Conservation (phyloP, 2,797 vertebrate genomes). For the Pelobates cultripes region DNA sequence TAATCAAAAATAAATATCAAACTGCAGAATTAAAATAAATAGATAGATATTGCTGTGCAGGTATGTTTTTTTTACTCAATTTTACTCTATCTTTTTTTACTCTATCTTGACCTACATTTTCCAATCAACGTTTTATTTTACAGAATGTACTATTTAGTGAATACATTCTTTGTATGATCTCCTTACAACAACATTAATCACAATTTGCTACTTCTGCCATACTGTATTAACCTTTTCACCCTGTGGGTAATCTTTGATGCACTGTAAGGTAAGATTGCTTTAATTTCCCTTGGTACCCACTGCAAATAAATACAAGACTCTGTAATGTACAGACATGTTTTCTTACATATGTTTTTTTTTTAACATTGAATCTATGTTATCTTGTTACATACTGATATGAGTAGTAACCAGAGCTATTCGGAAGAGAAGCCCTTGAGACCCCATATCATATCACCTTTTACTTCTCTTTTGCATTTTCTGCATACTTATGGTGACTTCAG, state of each 20-base stretch:
- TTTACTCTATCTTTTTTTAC: too few relatives aligned
- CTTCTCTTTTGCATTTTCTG: background rate
- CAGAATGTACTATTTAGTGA: too few relatives aligned
- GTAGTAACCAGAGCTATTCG: conserved; percentile 28
- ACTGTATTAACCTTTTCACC: conserved; percentile 38
- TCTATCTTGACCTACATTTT: too few relatives aligned
- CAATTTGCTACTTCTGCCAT: background rate
- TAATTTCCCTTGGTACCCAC: conserved; percentile 25
- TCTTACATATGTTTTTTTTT: conserved; percentile 3
- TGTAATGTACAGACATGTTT: conserved; percentile 3
- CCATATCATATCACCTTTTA: background rate
- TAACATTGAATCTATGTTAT: background rate
- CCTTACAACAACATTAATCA: background rate
- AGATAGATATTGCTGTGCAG: too few relatives aligned
- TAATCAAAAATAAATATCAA: too few relatives aligned
- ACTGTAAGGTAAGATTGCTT: conserved; percentile 1
- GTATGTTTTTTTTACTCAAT: too few relatives aligned
- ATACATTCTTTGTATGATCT: background rate
- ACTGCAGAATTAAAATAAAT: too few relatives aligned
- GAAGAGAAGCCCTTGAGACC: background rate
- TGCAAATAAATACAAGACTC: background rate
- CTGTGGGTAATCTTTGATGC: conserved; percentile 6
- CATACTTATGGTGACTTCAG: background rate
- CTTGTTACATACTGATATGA: conserved; percentile 2
- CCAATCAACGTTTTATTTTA: too few relatives aligned